Conservation (phyloP, 2,888 invertebrate genomes). For the Cabera pusaria region DNA sequence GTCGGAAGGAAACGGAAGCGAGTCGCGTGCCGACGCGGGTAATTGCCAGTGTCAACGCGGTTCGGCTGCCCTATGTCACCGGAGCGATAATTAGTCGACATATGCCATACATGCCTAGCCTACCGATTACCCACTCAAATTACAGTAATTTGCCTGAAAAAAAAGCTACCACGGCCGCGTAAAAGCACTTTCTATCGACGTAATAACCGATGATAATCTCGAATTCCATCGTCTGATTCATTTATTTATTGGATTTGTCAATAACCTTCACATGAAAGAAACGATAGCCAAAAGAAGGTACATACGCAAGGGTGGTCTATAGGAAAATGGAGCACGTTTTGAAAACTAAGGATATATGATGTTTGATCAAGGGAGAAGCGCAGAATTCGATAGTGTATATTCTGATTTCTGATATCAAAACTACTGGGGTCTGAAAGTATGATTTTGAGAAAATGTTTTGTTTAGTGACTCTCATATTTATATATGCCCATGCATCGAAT, state of each 20-base stretch:
- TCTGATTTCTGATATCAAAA: no score
- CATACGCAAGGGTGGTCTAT: no score
- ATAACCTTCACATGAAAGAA: no score
- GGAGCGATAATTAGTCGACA: conserved; percentile 48
- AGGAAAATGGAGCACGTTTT: no score
- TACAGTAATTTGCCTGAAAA: conserved; percentile 37
- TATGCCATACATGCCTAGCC: conserved; percentile 42
- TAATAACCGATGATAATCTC: conserved; percentile 6
- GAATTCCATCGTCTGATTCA: conserved; percentile 3
- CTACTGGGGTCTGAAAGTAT: no score
- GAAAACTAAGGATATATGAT: no score
- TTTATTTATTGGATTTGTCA: not conserved
- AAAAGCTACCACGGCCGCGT: conserved; percentile 7
- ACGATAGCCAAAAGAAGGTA: no score
- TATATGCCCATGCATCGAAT: no score
- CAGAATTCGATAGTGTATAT: no score
- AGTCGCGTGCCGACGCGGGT: conserved; percentile 61
- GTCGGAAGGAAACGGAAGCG: conserved; percentile 77
- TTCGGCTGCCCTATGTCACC: conserved; percentile 42
- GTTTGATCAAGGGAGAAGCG: no score
- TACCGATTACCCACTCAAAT: conserved; percentile 34
- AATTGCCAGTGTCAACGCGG: conserved; percentile 68
- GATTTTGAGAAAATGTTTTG: no score
- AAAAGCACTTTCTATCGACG: conserved; percentile 10
- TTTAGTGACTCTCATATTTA: no score